Percentiles rank a stretch among this genome's conserved stretches.
These are phyloP conservation scores for Drosophila rubida DNA, from an alignment of 2,888 invertebrate species.

Conservation along the genomic window DNA sequence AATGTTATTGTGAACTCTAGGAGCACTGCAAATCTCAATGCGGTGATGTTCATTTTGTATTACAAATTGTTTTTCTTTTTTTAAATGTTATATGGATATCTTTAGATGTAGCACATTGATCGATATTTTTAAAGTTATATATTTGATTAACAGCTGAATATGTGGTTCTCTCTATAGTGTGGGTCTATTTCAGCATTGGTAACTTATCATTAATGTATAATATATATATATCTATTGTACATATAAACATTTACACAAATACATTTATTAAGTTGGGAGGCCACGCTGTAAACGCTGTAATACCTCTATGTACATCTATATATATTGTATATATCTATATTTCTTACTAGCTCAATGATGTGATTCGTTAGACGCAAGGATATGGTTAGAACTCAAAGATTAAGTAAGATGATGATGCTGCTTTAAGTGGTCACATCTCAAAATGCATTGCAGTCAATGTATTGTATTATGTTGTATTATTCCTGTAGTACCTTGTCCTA, in stretches of 20 bases:
- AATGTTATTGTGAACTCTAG: constrained; percentile 36
- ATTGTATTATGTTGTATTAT: constrained; percentile 32
- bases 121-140: constrained; percentile 23
- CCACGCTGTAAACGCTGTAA: constrained; percentile 7
- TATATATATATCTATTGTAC: constrained; percentile 32
- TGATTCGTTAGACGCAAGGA: constrained; percentile 64
- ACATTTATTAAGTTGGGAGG: constrained; percentile 35
- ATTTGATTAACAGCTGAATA: constrained; percentile 20
- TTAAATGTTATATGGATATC: constrained; percentile 13
- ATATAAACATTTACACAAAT: constrained; percentile 45
- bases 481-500: constrained; percentile 50
- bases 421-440: constrained; percentile 34
- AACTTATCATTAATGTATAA: constrained; percentile 30
- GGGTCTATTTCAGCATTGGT: constrained; percentile 44
- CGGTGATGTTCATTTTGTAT: constrained; percentile 22
- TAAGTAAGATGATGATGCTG: constrained; percentile 22
- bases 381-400: constrained; percentile 55
- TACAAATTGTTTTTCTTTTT: constrained; percentile 10
- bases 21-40: constrained; percentile 54
- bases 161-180: constrained; percentile 16
- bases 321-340: constrained; percentile 2
- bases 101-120: constrained; percentile 15
- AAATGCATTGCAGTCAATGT: constrained; percentile 53
- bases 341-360: constrained; percentile 20
- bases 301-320: constrained; percentile 8